Conservation (phyloP, 2,113 vertebrate genomes). For the Myxocyprinus asiaticus region DNA sequence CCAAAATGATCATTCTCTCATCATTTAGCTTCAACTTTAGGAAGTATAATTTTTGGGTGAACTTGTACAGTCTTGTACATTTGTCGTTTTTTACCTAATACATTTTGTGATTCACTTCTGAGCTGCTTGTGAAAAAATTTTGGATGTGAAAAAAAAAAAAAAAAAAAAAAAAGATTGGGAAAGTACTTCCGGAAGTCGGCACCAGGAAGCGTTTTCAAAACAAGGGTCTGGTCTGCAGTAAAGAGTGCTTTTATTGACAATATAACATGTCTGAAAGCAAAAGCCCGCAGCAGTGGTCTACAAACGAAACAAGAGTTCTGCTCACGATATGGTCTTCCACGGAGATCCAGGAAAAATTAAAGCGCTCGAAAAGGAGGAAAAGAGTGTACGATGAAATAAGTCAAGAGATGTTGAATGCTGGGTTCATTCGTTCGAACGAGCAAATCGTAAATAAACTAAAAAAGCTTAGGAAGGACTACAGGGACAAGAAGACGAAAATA, state of each 20-base stretch:
- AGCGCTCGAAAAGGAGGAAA: background rate
- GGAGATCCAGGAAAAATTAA: constrained; percentile 20
- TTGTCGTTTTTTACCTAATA: too few relatives aligned
- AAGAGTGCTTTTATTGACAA: too few relatives aligned
- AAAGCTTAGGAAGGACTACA: constrained; percentile 29
- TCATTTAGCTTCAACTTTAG: too few relatives aligned
- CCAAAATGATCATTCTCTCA: too few relatives aligned
- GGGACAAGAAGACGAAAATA: constrained; percentile 10
- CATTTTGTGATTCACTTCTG: too few relatives aligned
- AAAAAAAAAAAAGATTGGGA: too few relatives aligned
- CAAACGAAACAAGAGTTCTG: constrained; percentile 1
- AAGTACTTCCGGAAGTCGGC: too few relatives aligned
- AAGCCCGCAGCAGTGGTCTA: constrained; percentile 1
- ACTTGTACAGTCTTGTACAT: too few relatives aligned
- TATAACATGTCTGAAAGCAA: background rate
- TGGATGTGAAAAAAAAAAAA: too few relatives aligned
- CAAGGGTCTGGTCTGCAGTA: background rate
- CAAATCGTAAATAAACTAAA: constrained; percentile 13
- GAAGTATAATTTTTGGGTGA: too few relatives aligned
- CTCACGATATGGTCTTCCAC: constrained; percentile 15
- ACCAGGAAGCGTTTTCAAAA: constrained; percentile 15
- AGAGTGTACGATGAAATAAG: constrained; percentile 7
- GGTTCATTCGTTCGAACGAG: background rate
- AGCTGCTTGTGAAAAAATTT: too few relatives aligned
- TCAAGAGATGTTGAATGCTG: constrained; percentile 5